Evolutionary conservation across 2,888 invertebrate genomes (phyloP).

Genomic region (Thumatha senex): DNA sequence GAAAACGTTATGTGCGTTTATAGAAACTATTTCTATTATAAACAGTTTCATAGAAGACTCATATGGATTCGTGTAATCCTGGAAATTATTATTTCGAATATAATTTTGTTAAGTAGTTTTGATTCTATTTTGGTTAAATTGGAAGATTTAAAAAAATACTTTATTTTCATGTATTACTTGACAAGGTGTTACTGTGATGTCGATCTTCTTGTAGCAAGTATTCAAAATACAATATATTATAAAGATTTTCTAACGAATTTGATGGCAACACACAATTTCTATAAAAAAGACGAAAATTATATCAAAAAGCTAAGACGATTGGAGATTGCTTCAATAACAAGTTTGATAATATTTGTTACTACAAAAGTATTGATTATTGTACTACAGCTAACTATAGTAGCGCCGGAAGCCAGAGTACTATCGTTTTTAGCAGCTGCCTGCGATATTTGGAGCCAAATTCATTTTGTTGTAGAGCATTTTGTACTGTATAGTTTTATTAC

Average conservation of each 20-base stretch:
- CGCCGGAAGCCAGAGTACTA: not conserved
- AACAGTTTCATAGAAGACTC: not conserved
- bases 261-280: not conserved
- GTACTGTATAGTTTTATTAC: slow-evolving; percentile 1
- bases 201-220: not conserved
- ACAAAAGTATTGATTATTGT: not conserved
- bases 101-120: not conserved
- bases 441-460: not conserved
- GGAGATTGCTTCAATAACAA: not conserved
- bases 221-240: not conserved
- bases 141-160: not conserved
- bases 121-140: not conserved
- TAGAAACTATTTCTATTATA: slow-evolving; percentile 1
- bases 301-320: not conserved
- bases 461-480: not conserved
- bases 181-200: not conserved
- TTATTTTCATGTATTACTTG: not conserved
- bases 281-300: not conserved
- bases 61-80: not conserved
- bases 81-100: not conserved
- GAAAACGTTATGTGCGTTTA: slow-evolving; percentile 2
- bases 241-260: not conserved
- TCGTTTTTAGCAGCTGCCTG: not conserved
- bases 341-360: not conserved
- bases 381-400: not conserved